Conservation (phyloP, 1,140 invertebrate genomes). For the Pseudomyrmex flavicornis region DNA sequence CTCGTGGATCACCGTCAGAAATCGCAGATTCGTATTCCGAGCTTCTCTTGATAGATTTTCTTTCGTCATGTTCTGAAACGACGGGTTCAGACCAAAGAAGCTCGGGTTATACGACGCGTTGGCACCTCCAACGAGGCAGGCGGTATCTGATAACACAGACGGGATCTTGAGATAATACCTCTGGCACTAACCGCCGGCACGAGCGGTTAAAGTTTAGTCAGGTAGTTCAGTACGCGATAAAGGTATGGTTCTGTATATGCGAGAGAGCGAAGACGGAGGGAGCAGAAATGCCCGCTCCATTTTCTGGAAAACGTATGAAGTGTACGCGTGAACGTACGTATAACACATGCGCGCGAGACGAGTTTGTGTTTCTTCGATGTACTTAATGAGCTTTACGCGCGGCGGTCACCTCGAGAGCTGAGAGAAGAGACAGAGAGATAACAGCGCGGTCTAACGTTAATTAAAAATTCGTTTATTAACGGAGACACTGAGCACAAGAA, state of each 20-base stretch:
- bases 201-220: conserved; percentile 65
- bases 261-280: conserved; percentile 18
- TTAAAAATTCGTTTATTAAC: conserved; percentile 8
- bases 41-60: conserved; percentile 27
- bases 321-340: too few species aligned
- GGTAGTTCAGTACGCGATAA: conserved; percentile 30
- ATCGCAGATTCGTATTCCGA: conserved; percentile 16
- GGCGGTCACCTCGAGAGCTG: not conserved
- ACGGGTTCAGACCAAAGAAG: not conserved
- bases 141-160: conserved; percentile 71
- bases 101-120: conserved; percentile 27
- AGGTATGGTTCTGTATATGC: conserved; percentile 50
- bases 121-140: conserved; percentile 42
- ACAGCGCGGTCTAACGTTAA: conserved; percentile 11
- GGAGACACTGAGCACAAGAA: not conserved
- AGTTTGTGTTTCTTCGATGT: conserved; percentile 24
- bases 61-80: conserved; percentile 7
- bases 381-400: conserved; percentile 1
- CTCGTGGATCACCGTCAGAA: not conserved
- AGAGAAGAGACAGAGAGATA: too few species aligned
- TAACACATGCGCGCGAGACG: not conserved
- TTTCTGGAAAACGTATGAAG: conserved; percentile 7
- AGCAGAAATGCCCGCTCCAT: conserved; percentile 2
- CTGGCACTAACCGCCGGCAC: conserved; percentile 58
- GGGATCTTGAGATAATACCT: conserved; percentile 69